Conservation (phyloP, 2,888 invertebrate genomes). For the Acleris cristana region DNA sequence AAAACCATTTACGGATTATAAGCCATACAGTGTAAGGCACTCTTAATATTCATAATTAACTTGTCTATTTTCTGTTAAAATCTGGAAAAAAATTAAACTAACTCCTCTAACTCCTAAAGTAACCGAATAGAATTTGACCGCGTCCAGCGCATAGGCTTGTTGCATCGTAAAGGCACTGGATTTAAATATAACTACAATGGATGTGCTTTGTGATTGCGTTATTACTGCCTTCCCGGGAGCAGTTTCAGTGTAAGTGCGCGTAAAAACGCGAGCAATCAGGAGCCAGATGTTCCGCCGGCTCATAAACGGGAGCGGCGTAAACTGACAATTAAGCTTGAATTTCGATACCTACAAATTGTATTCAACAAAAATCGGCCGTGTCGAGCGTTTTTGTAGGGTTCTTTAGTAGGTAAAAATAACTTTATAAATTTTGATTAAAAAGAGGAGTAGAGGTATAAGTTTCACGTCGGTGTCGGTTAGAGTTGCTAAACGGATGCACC, state of each 20-base stretch:
- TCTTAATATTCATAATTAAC: not conserved
- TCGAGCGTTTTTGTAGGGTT: no score
- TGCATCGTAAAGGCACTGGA: slow-evolving; percentile 24
- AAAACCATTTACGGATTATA: not conserved
- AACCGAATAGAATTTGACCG: not conserved
- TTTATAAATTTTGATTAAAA: no score
- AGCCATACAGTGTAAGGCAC: not conserved
- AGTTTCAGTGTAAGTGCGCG: slow-evolving; percentile 70
- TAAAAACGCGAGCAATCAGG: slow-evolving; percentile 79
- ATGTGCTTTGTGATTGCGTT: slow-evolving; percentile 63
- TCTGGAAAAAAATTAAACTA: no score
- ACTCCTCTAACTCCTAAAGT: not conserved
- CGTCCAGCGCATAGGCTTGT: not conserved
- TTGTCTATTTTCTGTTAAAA: no score
- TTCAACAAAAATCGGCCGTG: not conserved
- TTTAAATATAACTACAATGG: slow-evolving; percentile 62
- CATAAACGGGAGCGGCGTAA: slow-evolving; percentile 75
- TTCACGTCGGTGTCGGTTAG: no score
- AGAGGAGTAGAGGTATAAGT: no score
- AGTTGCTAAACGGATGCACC: no score
- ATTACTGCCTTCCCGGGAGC: slow-evolving; percentile 45
- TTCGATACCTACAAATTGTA: slow-evolving; percentile 63
- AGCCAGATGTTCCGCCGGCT: slow-evolving; percentile 77
- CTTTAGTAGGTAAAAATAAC: no score
- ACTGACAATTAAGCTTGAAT: slow-evolving; percentile 76